These are phyloP conservation scores for Leuciscus idus DNA, from an alignment of 2,113 vertebrate genomes.

Conservation along the genomic window DNA sequence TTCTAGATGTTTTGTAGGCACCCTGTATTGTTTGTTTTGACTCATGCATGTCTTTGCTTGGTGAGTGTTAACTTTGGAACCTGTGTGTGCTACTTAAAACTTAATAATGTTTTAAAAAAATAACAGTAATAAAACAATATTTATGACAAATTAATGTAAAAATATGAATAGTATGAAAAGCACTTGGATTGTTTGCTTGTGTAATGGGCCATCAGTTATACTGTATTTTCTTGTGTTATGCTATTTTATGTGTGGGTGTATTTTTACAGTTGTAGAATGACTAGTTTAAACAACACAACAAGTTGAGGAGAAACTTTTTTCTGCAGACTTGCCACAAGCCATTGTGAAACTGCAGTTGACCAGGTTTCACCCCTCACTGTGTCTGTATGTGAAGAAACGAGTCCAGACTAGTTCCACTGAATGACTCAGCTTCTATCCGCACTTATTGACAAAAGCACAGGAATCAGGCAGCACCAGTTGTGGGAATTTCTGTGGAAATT, in stretches of 20 bases:
- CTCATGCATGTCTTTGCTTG: neutral
- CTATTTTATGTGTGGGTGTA: neutral
- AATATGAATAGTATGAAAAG: neutral
- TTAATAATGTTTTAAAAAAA: neutral
- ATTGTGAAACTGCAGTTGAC: neutral
- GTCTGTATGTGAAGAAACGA: neutral
- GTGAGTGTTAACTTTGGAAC: neutral
- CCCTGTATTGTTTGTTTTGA: neutral
- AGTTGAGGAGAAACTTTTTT: neutral
- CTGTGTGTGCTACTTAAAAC: neutral
- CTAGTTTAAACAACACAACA: constrained; percentile 12
- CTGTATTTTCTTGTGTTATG: neutral
- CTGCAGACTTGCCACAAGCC: neutral
- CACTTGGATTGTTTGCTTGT: neutral
- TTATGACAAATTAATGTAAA: neutral
- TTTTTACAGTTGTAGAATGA: neutral
- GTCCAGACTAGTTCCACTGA: constrained; percentile 15
- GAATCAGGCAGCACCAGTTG: constrained; percentile 15
- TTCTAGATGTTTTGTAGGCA: neutral
- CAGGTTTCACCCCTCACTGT: neutral
- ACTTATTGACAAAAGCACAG: neutral
- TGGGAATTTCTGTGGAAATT: constrained; percentile 5
- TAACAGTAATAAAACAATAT: neutral
- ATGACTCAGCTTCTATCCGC: neutral
- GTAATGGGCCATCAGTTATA: neutral